phyloP scores from a whole-genome alignment of 2,888 invertebrate species.

The Drosophila testacea region DNA sequence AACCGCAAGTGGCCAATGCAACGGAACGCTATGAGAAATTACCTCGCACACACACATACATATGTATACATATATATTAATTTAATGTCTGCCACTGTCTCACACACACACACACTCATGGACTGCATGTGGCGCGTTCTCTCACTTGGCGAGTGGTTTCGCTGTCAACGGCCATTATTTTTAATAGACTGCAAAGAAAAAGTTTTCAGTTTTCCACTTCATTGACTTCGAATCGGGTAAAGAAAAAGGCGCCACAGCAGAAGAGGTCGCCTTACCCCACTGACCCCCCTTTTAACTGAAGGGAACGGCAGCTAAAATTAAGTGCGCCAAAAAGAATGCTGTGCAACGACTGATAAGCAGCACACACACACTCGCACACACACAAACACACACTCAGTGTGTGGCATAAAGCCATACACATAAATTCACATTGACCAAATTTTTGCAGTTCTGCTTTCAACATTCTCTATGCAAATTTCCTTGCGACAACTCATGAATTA shows the following conservation, averaged over 20 bases:
- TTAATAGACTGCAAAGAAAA: slow-evolving; percentile 78
- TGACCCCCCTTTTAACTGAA: background rate
- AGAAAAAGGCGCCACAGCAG: slow-evolving; percentile 47
- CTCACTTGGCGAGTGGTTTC: slow-evolving; percentile 58
- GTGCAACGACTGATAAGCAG: slow-evolving; percentile 73
- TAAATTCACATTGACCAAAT: slow-evolving; percentile 63
- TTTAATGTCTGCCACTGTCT: slow-evolving; percentile 63
- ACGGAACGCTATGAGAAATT: slow-evolving; percentile 61
- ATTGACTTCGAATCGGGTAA: slow-evolving; percentile 75
- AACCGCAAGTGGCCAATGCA: slow-evolving; percentile 57
- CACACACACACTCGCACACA: slow-evolving; percentile 15
- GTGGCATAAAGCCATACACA: slow-evolving; percentile 70
- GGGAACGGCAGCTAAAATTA: slow-evolving; percentile 60
- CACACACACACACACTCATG: slow-evolving; percentile 35
- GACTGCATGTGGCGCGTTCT: slow-evolving; percentile 60
- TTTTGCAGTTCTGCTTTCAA: slow-evolving; percentile 48
- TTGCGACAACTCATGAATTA: slow-evolving; percentile 25
- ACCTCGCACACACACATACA: slow-evolving; percentile 24
- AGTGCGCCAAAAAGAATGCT: slow-evolving; percentile 74
- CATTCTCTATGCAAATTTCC: slow-evolving; percentile 51
- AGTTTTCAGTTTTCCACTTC: slow-evolving; percentile 80
- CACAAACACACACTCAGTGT: slow-evolving; percentile 18
- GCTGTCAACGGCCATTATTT: slow-evolving; percentile 75
- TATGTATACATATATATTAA: slow-evolving; percentile 51
- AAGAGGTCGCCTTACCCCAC: slow-evolving; percentile 15